phyloP scores from a whole-genome alignment of 2,113 vertebrate species.

The Neotragus moschatus region DNA sequence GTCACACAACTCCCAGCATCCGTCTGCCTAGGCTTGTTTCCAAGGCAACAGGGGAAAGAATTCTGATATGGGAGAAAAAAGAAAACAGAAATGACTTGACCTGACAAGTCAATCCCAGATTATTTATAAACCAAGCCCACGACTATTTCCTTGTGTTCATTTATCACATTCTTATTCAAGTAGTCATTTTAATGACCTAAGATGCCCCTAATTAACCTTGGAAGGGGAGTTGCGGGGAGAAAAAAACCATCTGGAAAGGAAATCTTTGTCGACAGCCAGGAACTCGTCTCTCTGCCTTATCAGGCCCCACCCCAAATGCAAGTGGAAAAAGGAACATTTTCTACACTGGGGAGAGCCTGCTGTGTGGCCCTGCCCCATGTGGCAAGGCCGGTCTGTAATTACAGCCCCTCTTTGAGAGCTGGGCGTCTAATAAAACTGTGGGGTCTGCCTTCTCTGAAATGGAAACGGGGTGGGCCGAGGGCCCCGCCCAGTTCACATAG shows the following conservation, averaged over 20 bases:
- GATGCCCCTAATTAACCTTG: background rate
- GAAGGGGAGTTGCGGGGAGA: background rate
- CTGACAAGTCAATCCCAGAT: background rate
- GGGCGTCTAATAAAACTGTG: accelerated
- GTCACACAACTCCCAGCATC: background rate
- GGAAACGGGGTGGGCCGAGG: accelerated
- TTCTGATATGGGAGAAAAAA: background rate
- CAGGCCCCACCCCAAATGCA: background rate
- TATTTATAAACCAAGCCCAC: conserved; percentile 48
- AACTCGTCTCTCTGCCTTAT: background rate
- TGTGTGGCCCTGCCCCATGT: accelerated
- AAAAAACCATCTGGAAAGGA: background rate
- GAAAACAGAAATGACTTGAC: conserved; percentile 13
- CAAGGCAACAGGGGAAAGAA: conserved; percentile 53
- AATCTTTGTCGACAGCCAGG: background rate
- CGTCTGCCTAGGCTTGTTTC: conserved; percentile 40
- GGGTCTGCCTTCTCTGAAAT: accelerated
- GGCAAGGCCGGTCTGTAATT: accelerated
- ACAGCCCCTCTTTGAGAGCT: background rate
- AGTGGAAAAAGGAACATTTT: background rate
- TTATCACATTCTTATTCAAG: background rate
- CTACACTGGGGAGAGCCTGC: accelerated
- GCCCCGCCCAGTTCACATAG: accelerated
- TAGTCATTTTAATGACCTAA: background rate
- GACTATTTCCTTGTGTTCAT: background rate